These are phyloP conservation scores for Euphydryas editha DNA, from an alignment of 2,888 invertebrate species.

Conservation along the genomic window DNA sequence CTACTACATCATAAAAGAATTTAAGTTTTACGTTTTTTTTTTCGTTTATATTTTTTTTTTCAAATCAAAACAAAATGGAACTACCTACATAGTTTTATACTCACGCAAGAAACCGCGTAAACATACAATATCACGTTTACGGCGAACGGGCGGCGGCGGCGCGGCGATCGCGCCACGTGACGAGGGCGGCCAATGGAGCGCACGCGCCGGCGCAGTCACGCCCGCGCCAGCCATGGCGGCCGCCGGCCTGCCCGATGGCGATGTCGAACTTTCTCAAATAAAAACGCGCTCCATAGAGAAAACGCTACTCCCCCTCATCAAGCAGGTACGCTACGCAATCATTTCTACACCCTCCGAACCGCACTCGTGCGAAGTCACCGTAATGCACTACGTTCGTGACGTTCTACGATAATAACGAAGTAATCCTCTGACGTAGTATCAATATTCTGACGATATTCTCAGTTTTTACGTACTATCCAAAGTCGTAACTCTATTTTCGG, in stretches of 20 bases:
- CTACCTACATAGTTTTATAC: slow-evolving; percentile 70
- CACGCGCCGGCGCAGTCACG: slow-evolving; percentile 75
- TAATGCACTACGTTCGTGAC: slow-evolving; percentile 37
- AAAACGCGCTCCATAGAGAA: slow-evolving; percentile 97
- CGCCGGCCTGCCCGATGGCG: slow-evolving; percentile 83
- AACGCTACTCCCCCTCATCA: slow-evolving; percentile 95
- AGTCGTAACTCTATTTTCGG: slow-evolving; percentile 72
- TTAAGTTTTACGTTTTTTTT: slow-evolving; percentile 19
- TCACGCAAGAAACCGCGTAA: slow-evolving; percentile 62
- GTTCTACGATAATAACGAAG: slow-evolving; percentile 36
- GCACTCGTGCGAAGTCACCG: slow-evolving; percentile 34
- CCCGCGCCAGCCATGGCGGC: slow-evolving; percentile 84
- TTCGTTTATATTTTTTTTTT: slow-evolving; percentile 54
- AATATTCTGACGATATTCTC: slow-evolving; percentile 60
- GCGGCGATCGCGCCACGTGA: slow-evolving; percentile 49
- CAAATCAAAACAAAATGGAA: slow-evolving; percentile 69
- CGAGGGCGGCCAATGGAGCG: slow-evolving; percentile 57
- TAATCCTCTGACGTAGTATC: slow-evolving; percentile 65
- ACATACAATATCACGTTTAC: slow-evolving; percentile 54
- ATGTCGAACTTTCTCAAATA: slow-evolving; percentile 88
- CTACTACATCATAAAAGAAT: not conserved
- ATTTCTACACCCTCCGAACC: slow-evolving; percentile 41
- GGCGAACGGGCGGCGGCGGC: slow-evolving; percentile 44
- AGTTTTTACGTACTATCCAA: slow-evolving; percentile 67
- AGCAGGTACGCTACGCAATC: slow-evolving; percentile 89